A percentile compares a stretch with the other conserved stretches of the same genome.
phyloP scores from a whole-genome alignment of 2,888 invertebrate genomes.

The Parnassius glacialis region DNA sequence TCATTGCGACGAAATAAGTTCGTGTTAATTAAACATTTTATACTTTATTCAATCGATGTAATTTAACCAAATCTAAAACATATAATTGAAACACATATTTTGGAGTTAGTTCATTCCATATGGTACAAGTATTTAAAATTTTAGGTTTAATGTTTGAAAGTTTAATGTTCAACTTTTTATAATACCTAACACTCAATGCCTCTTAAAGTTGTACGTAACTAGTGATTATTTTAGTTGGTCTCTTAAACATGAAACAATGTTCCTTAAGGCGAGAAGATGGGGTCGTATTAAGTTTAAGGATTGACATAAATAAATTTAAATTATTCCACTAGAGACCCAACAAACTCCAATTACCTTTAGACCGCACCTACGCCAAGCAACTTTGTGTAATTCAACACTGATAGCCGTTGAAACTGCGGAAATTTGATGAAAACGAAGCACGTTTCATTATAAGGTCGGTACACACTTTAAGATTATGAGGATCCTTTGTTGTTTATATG shows the following conservation, averaged over 20 bases:
- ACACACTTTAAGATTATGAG: constrained; percentile 8
- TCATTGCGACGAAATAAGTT: too few relatives aligned
- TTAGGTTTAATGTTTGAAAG: too few relatives aligned
- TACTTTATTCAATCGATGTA: too few relatives aligned
- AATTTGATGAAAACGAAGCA: constrained; percentile 23
- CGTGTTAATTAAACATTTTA: too few relatives aligned
- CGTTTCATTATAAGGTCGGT: constrained; percentile 18
- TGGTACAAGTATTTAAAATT: too few relatives aligned
- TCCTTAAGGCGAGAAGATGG: constrained; percentile 22
- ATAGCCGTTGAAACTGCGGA: constrained; percentile 21
- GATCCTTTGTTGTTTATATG: not conserved
- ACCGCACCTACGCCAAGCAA: constrained; percentile 19
- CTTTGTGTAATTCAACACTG: constrained; percentile 24
- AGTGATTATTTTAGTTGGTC: constrained; percentile 19
- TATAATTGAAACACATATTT: too few relatives aligned
- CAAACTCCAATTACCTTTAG: constrained; percentile 24
- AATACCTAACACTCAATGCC: constrained; percentile 15
- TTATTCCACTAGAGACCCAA: constrained; percentile 22
- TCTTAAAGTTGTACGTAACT: constrained; percentile 20
- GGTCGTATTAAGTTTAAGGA: constrained; percentile 25
- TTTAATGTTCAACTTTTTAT: too few relatives aligned
- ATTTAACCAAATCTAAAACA: too few relatives aligned
- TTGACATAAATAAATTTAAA: constrained; percentile 28
- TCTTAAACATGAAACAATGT: constrained; percentile 18
- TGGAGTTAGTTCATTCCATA: too few relatives aligned